Percentiles rank a stretch among this genome's conserved stretches.
Conservation (phyloP, 30 jellyfish, hydroid and myxozoan genomes). For the Clytia hemisphaerica region DNA sequence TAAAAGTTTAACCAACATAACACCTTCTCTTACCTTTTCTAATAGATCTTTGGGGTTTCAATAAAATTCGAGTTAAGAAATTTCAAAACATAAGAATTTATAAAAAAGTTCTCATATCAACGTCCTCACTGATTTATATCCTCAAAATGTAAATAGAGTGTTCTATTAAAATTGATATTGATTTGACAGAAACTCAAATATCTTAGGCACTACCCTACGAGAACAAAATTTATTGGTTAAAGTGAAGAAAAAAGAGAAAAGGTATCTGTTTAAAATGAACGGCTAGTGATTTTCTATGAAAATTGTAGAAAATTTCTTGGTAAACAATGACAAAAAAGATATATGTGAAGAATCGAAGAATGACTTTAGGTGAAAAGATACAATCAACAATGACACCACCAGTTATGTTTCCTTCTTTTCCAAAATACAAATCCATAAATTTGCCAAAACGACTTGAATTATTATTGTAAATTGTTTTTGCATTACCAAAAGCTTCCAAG, state of each 20-base stretch:
- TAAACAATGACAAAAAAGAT: background rate
- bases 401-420: constrained; percentile 72
- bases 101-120: too few species aligned
- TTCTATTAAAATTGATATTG: too few species aligned
- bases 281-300: background rate
- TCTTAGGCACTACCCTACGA: too few species aligned
- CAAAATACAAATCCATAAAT: constrained; percentile 74
- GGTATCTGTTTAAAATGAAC: background rate
- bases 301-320: background rate
- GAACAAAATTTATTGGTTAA: too few species aligned
- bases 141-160: too few species aligned
- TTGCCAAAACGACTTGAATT: constrained; percentile 97
- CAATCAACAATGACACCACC: constrained; percentile 97
- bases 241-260: background rate
- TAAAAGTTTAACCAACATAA: too few species aligned
- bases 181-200: too few species aligned
- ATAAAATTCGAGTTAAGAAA: too few species aligned
- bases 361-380: constrained; percentile 48
- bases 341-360: too few species aligned
- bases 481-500: constrained; percentile 97
- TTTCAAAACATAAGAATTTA: too few species aligned
- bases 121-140: too few species aligned
- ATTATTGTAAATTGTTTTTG: constrained; percentile 87
- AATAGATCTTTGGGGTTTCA: constrained; percentile 1
- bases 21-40: constrained; percentile 6